Evolutionary conservation across 92 coral and sea anemone species (phyloP), one percentile per base, ranked within the genome.

Genomic region (Parazoanthus darwini): DNA sequence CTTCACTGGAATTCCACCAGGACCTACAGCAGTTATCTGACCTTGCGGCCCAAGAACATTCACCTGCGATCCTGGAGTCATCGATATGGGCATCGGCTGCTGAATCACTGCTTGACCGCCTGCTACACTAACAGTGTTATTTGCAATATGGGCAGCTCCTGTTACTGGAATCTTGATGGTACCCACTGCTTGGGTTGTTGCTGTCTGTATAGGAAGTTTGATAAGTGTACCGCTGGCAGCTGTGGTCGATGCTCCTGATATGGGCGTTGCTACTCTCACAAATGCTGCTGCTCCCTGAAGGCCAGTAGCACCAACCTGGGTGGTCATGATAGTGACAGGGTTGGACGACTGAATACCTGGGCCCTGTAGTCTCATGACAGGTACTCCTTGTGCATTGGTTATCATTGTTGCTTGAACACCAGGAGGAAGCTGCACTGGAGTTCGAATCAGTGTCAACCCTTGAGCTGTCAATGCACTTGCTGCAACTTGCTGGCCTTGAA

Each of bases 341-440:
- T 92, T 90, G 16, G 91, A 84, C 9, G 94, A 92, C 77, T 93
- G 96, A 59, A 95, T 88, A 39, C 98, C 98, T 3, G 98, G 91
- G 4, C 96, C 98, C 58, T 97, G 97, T 42, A 97, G 96, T 82
- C 96, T 94, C 95, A 97, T 94, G 9, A 97, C 95, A 54, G 98
- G 98, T 22, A 95, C 90, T 54, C 98, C 99, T 81, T 97, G 98
- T 5, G 99, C 95, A 73, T 95, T 97, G 25, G 98, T 94, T 48
- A 94, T 94, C 95, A 96, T 93, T 54, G 96, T 95, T 20, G 98
- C 99, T 79, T 97, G 99, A 42, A 96, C 94, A 74, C 97, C 95
- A 83, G 96, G 98, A 3, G 98, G 96, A 20, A 96, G 90, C 86
- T 91, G 98, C 84, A 93, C 92, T 56, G 98, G 95, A 56, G 98